Evolutionary conservation across 2,113 vertebrate genomes (phyloP).

Genomic region (Typhlomys cinereus): DNA sequence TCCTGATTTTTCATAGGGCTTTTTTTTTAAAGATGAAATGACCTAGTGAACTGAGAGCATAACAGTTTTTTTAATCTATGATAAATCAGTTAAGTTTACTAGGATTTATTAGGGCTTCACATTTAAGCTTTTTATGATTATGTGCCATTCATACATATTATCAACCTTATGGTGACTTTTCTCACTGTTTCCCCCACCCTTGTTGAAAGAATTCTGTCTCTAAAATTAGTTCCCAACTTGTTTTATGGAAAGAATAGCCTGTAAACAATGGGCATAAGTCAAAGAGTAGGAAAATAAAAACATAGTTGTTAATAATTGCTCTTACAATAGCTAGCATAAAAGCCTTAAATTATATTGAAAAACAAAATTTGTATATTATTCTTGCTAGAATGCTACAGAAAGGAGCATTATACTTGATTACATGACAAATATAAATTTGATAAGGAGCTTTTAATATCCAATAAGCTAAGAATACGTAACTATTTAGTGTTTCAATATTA

Average conservation of each 20-base stretch:
- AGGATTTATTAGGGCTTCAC: conserved; percentile 71
- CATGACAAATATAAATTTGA: conserved; percentile 6
- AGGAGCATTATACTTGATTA: not conserved
- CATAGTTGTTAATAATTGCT: conserved; percentile 57
- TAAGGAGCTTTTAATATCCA: conserved; percentile 9
- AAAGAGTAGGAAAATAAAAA: conserved; percentile 53
- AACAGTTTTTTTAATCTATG: conserved; percentile 65
- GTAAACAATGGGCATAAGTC: conserved; percentile 34
- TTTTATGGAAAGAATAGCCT: conserved; percentile 46
- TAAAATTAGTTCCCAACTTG: conserved; percentile 40
- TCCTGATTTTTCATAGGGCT: conserved; percentile 76
- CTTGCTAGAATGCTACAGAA: not conserved
- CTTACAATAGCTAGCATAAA: conserved; percentile 12
- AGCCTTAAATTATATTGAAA: conserved; percentile 37
- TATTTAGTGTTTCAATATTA: conserved; percentile 27
- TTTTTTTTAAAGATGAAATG: conserved; percentile 70
- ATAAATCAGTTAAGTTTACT: conserved; percentile 69
- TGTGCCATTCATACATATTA: conserved; percentile 63
- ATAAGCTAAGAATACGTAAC: conserved; percentile 30
- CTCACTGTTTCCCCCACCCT: conserved; percentile 23
- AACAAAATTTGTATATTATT: not conserved
- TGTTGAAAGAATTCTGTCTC: conserved; percentile 52
- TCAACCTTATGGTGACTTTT: conserved; percentile 35
- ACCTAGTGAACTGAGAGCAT: conserved; percentile 39
- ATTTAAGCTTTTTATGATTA: conserved; percentile 68